These are phyloP conservation scores for Drosophila limbata DNA, from an alignment of 2,888 invertebrate species.

Conservation along the genomic window DNA sequence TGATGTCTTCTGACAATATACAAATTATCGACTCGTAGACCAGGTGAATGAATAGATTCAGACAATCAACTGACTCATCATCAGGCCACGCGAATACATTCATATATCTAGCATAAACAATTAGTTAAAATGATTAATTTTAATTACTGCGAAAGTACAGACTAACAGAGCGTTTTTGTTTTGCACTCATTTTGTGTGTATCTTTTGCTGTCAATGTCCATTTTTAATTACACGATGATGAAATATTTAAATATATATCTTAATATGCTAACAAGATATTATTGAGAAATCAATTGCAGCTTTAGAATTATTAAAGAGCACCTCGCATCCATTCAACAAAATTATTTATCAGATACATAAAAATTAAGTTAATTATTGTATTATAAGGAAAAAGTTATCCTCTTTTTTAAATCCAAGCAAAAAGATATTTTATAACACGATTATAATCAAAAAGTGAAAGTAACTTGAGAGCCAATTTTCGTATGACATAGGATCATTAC, in stretches of 20 bases:
- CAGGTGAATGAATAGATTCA: constrained; percentile 27
- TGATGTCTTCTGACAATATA: constrained; percentile 38
- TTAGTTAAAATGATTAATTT: constrained; percentile 51
- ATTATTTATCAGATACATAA: no score
- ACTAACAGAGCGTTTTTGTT: constrained; percentile 2
- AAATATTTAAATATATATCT: background rate
- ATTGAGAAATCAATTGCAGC: background rate
- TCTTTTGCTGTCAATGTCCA: constrained; percentile 3
- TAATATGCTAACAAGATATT: background rate
- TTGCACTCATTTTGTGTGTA: background rate
- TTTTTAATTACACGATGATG: background rate
- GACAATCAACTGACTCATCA: constrained; percentile 49
- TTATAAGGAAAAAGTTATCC: no score
- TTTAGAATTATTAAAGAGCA: background rate
- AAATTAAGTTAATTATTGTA: no score
- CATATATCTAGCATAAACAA: constrained; percentile 50
- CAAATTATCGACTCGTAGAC: constrained; percentile 33
- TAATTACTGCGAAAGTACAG: background rate
- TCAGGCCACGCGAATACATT: constrained; percentile 8
- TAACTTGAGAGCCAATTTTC: no score
- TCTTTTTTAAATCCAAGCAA: no score
- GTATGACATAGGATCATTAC: no score
- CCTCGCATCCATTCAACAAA: background rate
- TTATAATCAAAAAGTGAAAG: no score
- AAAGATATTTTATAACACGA: no score